A percentile compares a stretch with the other conserved stretches of the same genome.
phyloP scores from a whole-genome alignment of 2,888 invertebrate species.

The Apantesis nais region DNA sequence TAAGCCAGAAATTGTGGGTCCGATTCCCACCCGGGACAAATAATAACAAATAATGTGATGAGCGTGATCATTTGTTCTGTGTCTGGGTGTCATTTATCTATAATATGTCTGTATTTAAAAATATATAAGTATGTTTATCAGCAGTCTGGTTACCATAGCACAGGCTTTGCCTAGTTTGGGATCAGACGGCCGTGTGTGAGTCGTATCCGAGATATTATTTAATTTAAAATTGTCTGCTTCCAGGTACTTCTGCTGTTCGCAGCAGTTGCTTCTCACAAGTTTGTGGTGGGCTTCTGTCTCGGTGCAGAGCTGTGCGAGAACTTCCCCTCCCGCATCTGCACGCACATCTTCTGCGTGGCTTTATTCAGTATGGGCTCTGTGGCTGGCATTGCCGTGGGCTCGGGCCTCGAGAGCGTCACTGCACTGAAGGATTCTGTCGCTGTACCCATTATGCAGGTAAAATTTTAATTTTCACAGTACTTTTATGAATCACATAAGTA shows the following conservation, averaged over 20 bases:
- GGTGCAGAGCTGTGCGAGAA: slow-evolving; percentile 90
- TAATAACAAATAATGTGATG: too few relatives aligned
- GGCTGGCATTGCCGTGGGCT: slow-evolving; percentile 88
- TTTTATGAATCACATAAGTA: neutral
- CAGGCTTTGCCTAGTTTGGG: too few relatives aligned
- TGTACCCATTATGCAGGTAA: slow-evolving; percentile 88
- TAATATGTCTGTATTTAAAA: too few relatives aligned
- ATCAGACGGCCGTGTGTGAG: too few relatives aligned
- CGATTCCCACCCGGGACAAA: too few relatives aligned
- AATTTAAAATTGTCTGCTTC: slow-evolving; percentile 35
- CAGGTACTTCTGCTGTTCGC: slow-evolving; percentile 88
- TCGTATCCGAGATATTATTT: too few relatives aligned
- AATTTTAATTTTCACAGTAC: neutral
- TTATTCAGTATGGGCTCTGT: slow-evolving; percentile 90
- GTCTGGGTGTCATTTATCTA: too few relatives aligned
- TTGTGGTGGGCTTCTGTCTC: slow-evolving; percentile 92
- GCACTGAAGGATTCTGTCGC: slow-evolving; percentile 75
- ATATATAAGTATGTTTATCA: too few relatives aligned
- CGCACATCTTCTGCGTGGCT: slow-evolving; percentile 85
- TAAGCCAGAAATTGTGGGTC: too few relatives aligned
- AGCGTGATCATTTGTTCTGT: too few relatives aligned
- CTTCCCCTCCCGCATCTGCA: slow-evolving; percentile 66
- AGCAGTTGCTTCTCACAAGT: slow-evolving; percentile 92
- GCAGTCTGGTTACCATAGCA: too few relatives aligned
- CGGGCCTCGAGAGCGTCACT: slow-evolving; percentile 84